Base-by-base conservation (phyloP, 1,140 invertebrate genomes). In the Pseudomyrmex gracilis region DNA sequence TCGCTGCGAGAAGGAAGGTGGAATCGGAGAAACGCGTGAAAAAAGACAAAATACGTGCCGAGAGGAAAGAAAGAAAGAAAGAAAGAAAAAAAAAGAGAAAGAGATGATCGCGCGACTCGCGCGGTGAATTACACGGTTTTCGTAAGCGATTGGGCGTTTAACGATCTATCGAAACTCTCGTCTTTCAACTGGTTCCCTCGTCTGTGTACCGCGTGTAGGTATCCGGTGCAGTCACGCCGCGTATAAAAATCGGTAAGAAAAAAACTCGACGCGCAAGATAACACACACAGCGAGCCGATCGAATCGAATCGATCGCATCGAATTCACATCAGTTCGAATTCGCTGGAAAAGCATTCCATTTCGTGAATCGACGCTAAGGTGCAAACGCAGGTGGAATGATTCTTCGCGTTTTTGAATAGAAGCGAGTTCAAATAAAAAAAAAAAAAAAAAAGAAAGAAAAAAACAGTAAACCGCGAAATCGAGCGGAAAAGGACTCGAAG, bases 81-180 rank as follows among this genome's bases (percentile, higher is more conserved):
- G 51, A 34, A 10, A 8, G 49, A 10, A 17, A 53, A 57, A 87
- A 55, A 77, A 67, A 85, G 71, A 76, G 73, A 85, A 53, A 51
- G 12, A 10, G 64, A 55, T 12, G 22, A 55, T 47, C 43, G 45
- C 78, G 60, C 51, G 61, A 47, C 47, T 53, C 51, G 64, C 55
- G 55, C 61, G 63, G 61, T 34, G 60, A 90, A 88, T 85, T 82
- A 88, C 85, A 90, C 58, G 80, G 85, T 74, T 84, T 82, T 85
- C 76, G 84, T 82, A 80, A 71, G 70, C 51, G 64, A 85, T 74
- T 60, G 70, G 71, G 63, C 85, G 82, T 87, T 87, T 82, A 88
- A 78, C 73, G 76, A 88, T 84, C 70, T 70, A 84, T 76, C 85
- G 68, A 51, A 47, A 68, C 64, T 70, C 58, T 58, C 24, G 57